Conservation (phyloP, 2,113 vertebrate genomes). For the Ptychochromis oligacanthus region DNA sequence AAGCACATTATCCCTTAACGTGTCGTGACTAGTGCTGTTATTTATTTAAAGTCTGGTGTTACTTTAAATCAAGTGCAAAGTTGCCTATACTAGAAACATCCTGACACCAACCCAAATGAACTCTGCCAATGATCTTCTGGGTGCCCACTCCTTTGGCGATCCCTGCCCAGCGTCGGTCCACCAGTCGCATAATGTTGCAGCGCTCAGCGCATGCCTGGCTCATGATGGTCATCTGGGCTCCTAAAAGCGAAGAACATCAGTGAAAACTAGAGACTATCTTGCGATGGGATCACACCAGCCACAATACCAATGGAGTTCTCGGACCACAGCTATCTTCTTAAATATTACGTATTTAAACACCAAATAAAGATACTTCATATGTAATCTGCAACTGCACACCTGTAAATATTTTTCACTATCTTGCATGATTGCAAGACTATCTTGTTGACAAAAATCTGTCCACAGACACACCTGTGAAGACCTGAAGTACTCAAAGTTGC, state of each 20-base stretch:
- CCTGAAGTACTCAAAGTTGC: neutral
- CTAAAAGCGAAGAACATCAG: conserved; percentile 65
- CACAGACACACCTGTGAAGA: neutral
- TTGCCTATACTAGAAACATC: neutral
- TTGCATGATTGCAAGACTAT: neutral
- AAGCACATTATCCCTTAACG: neutral
- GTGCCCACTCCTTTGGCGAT: conserved; percentile 98
- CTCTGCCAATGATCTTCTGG: conserved; percentile 97
- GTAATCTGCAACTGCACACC: neutral
- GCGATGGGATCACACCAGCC: too few species aligned
- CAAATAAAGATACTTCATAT: neutral
- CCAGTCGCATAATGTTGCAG: conserved; percentile 98
- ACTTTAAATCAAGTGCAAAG: neutral
- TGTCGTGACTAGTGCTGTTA: neutral
- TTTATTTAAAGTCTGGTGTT: neutral
- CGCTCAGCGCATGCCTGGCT: conserved; percentile 97
- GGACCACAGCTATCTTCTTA: too few species aligned
- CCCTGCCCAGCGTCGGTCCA: conserved; percentile 96
- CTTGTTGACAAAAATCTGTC: neutral
- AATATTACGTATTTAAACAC: neutral
- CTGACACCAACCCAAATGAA: conserved; percentile 88
- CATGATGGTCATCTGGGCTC: conserved; percentile 99
- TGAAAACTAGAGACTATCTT: neutral
- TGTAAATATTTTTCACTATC: neutral
- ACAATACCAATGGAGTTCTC: too few species aligned